Base-by-base conservation (phyloP, 2,797 vertebrate genomes). In the Spea hammondii region DNA sequence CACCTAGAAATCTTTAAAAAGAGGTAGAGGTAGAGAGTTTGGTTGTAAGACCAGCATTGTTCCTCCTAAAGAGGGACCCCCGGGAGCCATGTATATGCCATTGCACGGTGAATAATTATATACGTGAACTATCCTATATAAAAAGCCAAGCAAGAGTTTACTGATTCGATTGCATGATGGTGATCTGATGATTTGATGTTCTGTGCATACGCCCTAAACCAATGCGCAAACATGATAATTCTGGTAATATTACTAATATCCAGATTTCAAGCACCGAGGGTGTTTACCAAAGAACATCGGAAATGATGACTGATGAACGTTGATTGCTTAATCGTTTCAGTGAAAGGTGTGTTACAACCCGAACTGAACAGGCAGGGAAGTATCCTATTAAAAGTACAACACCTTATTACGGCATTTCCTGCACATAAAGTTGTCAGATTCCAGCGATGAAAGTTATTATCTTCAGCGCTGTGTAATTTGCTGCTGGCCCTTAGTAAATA, bases 281-380 rank as follows among this genome's bases (percentile, higher is more conserved):
- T 4, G 9, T 70, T 55, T 46, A 8, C 5, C 8, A 55, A 55
- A 13, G 17, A 17, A 53, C 17, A 55, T 11, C 32, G 14, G 50
- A 55, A 70, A 70, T 12, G 14, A 62, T 59, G 55, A 53, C 44
- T 47, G 65, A 45, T 4, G 47, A 5, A 47, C 12, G 5, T 50
- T 51, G 13, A 70, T 70, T 70, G 51, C 50, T 44, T 12, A 70
- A 70, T 54, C 8, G 68, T 50, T 70, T 10, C 2, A 54, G 69
- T 45, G 14, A 49, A 69, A 69, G 67, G 59, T 17, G 59, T 62
- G 59, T 62, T 32, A 17, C n/a, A 62, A 32, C 5, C 32, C 32
- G 32, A 3, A 32, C 32, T 2, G 32, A 5, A 59, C 5, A 13
- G 14, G 59, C n/a, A 62, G 14, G 55, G 55, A 10, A 2, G 9